Base-by-base conservation (phyloP, 2,888 invertebrate genomes). In the Nomada lathburiana region DNA sequence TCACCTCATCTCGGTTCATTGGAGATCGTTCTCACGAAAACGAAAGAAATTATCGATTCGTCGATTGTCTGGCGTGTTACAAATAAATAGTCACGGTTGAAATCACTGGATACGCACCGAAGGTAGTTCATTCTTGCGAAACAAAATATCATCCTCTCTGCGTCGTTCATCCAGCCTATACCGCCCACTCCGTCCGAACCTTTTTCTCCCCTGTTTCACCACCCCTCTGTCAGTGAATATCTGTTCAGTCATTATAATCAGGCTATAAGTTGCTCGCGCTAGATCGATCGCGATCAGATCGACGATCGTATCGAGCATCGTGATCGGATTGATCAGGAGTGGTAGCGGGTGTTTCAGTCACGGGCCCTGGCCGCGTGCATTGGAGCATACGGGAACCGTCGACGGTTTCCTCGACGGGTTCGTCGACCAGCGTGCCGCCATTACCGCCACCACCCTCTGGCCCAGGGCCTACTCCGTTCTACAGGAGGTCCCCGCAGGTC, bases 291-390 rank as follows among this genome's bases (percentile, higher is more conserved):
- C 70, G 67, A 72, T 64, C 57, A 23, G 44, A 65, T 44, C 63
- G 68, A 71, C 70, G 70, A 65, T 70, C 76, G 47, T 68, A 29
- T 20, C 64, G 29, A 42, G 53, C 62, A 55, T 80, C 75, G 76
- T 62, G 85, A 79, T 74, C 83, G 74, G 82, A 86, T 86, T 86
- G 83, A 87, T 85, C 82, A 88, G 83, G 72, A 84, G 83, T 83
- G 83, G 86, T 89, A 92, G 92, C 90, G 92, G 92, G 90, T 92
- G 92, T 92, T 92, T 92, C 92, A 92, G 92, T 91, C 90, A 88
- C 89, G 89, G 90, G 91, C 86, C 90, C 90, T 89, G 90, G 90
- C 85, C 92, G 91, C 84, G 91, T 91, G 85, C 92, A 91, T 88
- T 92, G 92, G 92, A 92, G 89, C 91, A 91, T 92, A 91, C 89